These are phyloP conservation scores for Chamaetylas fuelleborni DNA, from an alignment of 2,113 vertebrate genomes.

Conservation along the genomic window DNA sequence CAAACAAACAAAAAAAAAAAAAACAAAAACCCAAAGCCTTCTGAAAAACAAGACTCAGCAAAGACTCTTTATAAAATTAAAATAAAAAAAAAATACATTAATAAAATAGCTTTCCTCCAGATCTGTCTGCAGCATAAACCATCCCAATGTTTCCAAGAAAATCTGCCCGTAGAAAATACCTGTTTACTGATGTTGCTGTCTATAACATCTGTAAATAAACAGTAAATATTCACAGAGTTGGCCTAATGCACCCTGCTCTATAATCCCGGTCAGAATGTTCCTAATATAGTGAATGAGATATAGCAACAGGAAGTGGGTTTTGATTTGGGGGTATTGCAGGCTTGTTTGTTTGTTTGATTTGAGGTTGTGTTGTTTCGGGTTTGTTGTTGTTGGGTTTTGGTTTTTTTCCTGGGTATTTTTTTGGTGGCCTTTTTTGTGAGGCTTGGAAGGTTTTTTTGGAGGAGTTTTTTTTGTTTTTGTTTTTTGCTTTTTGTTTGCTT, in stretches of 20 bases:
- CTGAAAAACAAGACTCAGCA: neutral
- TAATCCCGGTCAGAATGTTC: no score
- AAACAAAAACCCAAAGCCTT: neutral
- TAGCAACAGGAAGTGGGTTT: fast-evolving
- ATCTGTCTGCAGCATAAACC: neutral
- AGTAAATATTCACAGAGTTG: neutral
- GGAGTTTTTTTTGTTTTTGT: neutral
- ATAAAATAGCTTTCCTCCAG: neutral
- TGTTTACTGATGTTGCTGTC: fast-evolving
- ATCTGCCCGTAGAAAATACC: fast-evolving
- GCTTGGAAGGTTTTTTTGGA: fast-evolving
- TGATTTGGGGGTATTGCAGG: neutral
- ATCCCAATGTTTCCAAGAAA: fast-evolving
- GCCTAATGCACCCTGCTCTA: fast-evolving
- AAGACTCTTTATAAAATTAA: neutral
- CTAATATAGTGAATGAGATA: neutral
- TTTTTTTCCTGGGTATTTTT: no score
- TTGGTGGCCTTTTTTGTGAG: neutral
- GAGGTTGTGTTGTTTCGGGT: neutral
- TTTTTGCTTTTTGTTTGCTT: no score
- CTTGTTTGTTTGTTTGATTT: neutral
- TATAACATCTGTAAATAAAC: neutral
- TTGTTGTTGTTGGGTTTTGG: no score
- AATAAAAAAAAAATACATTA: neutral
- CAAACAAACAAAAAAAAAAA: neutral